phyloP scores from a whole-genome alignment of 1,140 invertebrate genomes.

The Vanessa tameamea region DNA sequence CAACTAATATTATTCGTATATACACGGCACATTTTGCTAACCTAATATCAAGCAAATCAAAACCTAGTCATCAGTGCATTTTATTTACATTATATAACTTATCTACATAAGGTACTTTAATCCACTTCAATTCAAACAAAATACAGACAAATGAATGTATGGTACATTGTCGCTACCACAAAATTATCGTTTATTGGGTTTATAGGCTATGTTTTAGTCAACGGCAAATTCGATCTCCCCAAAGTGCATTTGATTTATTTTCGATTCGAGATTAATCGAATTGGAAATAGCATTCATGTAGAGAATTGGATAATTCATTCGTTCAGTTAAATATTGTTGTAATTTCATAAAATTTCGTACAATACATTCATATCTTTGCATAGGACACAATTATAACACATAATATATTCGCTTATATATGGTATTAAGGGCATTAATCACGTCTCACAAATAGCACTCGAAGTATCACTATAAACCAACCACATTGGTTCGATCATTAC shows the following conservation, averaged over 20 bases:
- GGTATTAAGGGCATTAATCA: slow-evolving; percentile 39
- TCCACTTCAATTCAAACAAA: slow-evolving; percentile 43
- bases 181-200: slow-evolving; percentile 8
- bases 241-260: slow-evolving; percentile 25
- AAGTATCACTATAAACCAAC: slow-evolving; percentile 39
- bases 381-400: slow-evolving; percentile 19
- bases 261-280: slow-evolving; percentile 13
- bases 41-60: slow-evolving; percentile 52
- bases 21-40: slow-evolving; percentile 66
- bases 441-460: slow-evolving; percentile 39
- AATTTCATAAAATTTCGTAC: not conserved
- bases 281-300: not conserved
- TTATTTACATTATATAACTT: slow-evolving; percentile 70
- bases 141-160: slow-evolving; percentile 28
- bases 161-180: not conserved
- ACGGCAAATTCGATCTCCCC: slow-evolving; percentile 15
- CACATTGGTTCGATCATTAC: slow-evolving; percentile 11
- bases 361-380: slow-evolving; percentile 25
- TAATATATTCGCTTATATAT: slow-evolving; percentile 29
- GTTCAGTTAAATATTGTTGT: not conserved
- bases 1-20: slow-evolving; percentile 47
- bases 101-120: slow-evolving; percentile 73
- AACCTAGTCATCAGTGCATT: slow-evolving; percentile 57
- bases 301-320: slow-evolving; percentile 2
- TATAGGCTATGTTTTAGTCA: slow-evolving; percentile 8